phyloP scores from a whole-genome alignment of 2,113 vertebrate species.

The Pongo abelii region DNA sequence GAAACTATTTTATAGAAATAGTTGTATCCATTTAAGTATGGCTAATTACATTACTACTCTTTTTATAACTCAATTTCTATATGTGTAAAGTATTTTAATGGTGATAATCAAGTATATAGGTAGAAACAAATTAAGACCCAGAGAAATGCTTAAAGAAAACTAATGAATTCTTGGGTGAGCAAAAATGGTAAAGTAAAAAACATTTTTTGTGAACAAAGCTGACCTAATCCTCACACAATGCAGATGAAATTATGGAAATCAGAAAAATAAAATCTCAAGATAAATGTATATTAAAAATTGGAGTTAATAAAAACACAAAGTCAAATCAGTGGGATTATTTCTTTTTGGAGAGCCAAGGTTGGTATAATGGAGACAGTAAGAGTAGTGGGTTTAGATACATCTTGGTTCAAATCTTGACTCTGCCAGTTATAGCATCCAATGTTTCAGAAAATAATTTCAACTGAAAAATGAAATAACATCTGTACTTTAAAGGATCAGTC shows the following conservation, averaged over 20 bases:
- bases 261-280: not conserved
- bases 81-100: not conserved
- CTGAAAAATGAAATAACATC: not conserved
- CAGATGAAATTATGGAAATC: conserved; percentile 33
- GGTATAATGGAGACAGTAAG: not conserved
- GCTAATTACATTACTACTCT: not conserved
- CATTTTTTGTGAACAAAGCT: not conserved
- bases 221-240: not conserved
- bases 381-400: not conserved
- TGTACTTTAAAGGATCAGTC: not conserved
- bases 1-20: not conserved
- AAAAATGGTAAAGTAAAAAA: conserved; percentile 1
- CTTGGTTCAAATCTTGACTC: not conserved
- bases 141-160: conserved; percentile 32
- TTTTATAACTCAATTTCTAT: not conserved
- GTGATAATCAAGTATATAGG: conserved; percentile 12
- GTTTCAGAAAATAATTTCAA: not conserved
- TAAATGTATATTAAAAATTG: conserved; percentile 22
- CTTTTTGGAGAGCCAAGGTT: not conserved
- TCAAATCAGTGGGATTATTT: conserved; percentile 13
- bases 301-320: conserved; percentile 14
- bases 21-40: not conserved
- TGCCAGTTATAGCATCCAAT: not conserved
- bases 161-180: not conserved
- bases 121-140: conserved; percentile 41